These are phyloP conservation scores for Hippocampus abdominalis DNA, from an alignment of 2,113 vertebrate genomes.

Conservation along the genomic window DNA sequence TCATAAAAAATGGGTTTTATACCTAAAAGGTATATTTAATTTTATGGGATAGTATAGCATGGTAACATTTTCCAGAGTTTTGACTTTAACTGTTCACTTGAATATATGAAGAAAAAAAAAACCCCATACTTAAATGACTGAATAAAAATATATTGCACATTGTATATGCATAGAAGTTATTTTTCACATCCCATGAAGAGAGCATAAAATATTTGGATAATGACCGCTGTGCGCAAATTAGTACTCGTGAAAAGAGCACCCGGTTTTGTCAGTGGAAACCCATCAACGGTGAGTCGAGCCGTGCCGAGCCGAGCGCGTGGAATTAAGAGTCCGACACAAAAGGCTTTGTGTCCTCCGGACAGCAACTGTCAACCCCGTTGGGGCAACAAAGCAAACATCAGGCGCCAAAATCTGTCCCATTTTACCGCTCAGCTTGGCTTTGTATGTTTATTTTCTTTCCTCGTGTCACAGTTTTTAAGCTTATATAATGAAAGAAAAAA, in stretches of 20 bases:
- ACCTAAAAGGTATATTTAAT: neutral
- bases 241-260: neutral
- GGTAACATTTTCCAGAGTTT: neutral
- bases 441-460: constrained; percentile 25
- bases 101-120: neutral
- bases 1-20: neutral
- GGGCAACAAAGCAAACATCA: constrained; percentile 38
- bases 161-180: no score
- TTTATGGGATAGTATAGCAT: neutral
- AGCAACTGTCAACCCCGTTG: constrained; percentile 1
- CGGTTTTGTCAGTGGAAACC: neutral
- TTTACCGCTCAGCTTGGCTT: constrained; percentile 19
- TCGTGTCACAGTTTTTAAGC: constrained; percentile 48
- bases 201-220: neutral
- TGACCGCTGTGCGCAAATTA: neutral
- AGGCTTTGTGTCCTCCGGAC: constrained; percentile 3
- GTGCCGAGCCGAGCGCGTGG: neutral
- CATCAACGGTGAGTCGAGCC: neutral
- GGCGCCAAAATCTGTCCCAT: constrained; percentile 29
- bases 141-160: neutral
- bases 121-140: neutral
- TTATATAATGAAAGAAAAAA: constrained; percentile 49
- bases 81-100: neutral
- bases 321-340: constrained; percentile 26
- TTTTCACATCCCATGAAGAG: no score